phyloP scores from a whole-genome alignment of 2,113 vertebrate species.

The Polypterus bichir region DNA sequence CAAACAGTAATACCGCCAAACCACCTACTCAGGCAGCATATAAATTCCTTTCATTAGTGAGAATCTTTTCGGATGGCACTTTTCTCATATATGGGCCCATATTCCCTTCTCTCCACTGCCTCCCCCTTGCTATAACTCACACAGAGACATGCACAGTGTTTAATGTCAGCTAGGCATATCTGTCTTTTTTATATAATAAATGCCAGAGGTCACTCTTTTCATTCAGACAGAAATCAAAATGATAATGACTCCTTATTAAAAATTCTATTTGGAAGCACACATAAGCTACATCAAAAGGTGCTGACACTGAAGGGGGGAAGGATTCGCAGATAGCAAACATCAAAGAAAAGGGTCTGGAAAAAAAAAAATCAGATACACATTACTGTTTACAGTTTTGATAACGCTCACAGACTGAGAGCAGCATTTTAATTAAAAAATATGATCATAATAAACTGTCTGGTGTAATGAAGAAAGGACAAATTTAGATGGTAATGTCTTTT shows the following conservation, averaged over 20 bases:
- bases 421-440: constrained; percentile 40
- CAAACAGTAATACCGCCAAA: not conserved
- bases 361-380: constrained; percentile 39
- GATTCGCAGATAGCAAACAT: constrained; percentile 42
- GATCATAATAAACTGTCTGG: constrained; percentile 33
- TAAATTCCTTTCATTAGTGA: constrained; percentile 15
- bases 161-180: constrained; percentile 19
- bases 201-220: constrained; percentile 41
- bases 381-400: constrained; percentile 41
- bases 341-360: constrained; percentile 34
- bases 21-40: constrained; percentile 4
- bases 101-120: constrained; percentile 4
- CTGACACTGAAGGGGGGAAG: constrained; percentile 27
- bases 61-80: constrained; percentile 6
- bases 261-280: constrained; percentile 44
- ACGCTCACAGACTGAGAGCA: constrained; percentile 40
- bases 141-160: constrained; percentile 16
- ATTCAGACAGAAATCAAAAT: constrained; percentile 49
- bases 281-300: constrained; percentile 50
- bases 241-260: constrained; percentile 50
- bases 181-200: constrained; percentile 24
- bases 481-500: constrained; percentile 33
- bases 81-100: constrained; percentile 8
- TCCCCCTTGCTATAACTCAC: constrained; percentile 9
- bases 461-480: constrained; percentile 34